Evolutionary conservation across 2,888 invertebrate species (phyloP), one percentile per base, ranked within the genome.

Genomic region (Diarsia dahlii): DNA sequence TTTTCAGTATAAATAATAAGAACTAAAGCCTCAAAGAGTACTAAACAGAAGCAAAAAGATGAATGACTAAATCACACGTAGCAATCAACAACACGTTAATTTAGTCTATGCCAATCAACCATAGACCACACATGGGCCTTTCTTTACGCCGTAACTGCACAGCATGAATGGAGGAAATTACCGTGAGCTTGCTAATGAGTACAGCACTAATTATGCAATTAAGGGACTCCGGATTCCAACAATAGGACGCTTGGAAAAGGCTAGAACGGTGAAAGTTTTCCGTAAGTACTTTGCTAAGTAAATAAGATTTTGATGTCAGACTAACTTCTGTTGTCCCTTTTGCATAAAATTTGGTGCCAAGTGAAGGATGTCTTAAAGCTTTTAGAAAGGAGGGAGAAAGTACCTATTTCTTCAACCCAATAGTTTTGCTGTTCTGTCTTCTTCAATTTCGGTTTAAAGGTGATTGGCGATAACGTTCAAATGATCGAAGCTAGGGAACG

Each of bases 151-250:
- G n/a, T 15, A 52, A 4, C 63, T 45, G 18, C 39, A 52, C 10
- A 67, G 62, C 63, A 48, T 84, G 70, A 81, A 84, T 84, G 80
- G 12, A 60, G 5, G 3, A 10, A 80, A 71, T 80, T 74, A 81
- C 23, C 63, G 60, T 64, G 39, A 34, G 63, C 63, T n/a, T 60
- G 48, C 80, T 84, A 74, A 84, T 78, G 50, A 68, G 34, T 48
- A 70, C 74, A 56, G 66, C 74, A 76, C 82, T 76, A 85, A 84
- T 74, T 80, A 84, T 58, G 9, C 84, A 84, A 84, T 84, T 81
- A 81, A 64, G 52, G 68, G 23, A 54, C 82, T 52, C 62, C n/a
- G 50, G 39, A 50, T 66, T 66, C 54, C 3, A 10, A 62, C 78
- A 80, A 58, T 77, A 70, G 28, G 18, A 28, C 52, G 64, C 65